Percentiles rank a stretch among this genome's conserved stretches.
Conservation (phyloP, 2,797 vertebrate species). For the Gephyroberyx darwinii region DNA sequence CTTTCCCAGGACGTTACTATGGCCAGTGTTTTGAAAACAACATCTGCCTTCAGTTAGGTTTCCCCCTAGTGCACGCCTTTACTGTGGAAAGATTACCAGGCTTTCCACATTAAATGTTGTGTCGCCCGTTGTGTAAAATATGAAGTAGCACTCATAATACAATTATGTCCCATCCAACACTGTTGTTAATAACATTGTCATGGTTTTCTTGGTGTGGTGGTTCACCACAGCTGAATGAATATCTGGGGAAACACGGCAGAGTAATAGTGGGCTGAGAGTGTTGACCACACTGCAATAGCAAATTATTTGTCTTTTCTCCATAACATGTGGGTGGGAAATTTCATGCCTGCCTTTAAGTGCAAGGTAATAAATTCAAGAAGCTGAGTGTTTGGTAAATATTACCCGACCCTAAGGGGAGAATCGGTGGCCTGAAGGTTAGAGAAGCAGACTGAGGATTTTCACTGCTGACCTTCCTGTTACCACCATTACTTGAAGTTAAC, state of each 20-base stretch:
- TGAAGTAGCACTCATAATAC: background rate
- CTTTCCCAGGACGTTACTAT: constrained; percentile 59
- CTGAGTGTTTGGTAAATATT: background rate
- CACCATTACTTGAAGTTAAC: too few species aligned
- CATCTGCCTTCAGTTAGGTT: constrained; percentile 71
- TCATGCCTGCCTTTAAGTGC: background rate
- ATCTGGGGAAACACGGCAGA: background rate
- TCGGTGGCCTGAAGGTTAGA: background rate
- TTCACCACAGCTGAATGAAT: background rate
- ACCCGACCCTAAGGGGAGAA: too few species aligned
- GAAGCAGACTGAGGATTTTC: background rate
- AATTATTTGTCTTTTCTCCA: constrained; percentile 14
- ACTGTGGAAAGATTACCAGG: constrained; percentile 45
- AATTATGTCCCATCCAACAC: background rate
- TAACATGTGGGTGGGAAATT: background rate
- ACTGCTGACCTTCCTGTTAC: too few species aligned
- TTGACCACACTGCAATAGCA: background rate
- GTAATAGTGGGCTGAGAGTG: background rate
- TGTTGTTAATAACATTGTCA: background rate
- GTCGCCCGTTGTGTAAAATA: constrained; percentile 14
- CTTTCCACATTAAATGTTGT: constrained; percentile 31
- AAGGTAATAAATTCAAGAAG: background rate
- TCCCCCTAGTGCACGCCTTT: constrained; percentile 21
- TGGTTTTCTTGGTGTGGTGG: background rate
- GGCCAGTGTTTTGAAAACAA: constrained; percentile 70